phyloP scores from a whole-genome alignment of 2,797 vertebrate genomes.

The Sebastes nivosus region DNA sequence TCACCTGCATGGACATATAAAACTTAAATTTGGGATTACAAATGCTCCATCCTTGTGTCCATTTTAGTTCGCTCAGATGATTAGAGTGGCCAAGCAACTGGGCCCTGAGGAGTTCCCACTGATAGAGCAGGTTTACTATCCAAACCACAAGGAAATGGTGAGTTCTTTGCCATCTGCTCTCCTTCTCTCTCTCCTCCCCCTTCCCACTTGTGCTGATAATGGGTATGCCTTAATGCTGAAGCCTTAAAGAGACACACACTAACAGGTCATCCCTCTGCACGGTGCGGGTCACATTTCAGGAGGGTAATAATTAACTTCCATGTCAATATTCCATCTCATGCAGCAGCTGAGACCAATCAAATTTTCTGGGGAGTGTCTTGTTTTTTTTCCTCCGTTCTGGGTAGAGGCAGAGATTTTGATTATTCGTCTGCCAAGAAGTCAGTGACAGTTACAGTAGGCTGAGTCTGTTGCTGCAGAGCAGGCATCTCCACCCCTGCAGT shows the following conservation, averaged over 20 bases:
- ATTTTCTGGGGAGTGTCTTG: slow-evolving; percentile 12
- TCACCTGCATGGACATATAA: not conserved
- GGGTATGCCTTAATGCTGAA: slow-evolving; percentile 21
- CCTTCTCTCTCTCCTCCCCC: slow-evolving; percentile 8
- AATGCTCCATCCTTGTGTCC: slow-evolving; percentile 11
- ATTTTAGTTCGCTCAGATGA: slow-evolving; percentile 91
- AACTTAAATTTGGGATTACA: not conserved
- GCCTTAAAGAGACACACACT: slow-evolving; percentile 31
- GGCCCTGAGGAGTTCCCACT: slow-evolving; percentile 91
- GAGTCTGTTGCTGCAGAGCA: slow-evolving; percentile 49
- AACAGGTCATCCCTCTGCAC: not conserved
- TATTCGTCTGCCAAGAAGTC: slow-evolving; percentile 34
- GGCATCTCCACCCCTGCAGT: slow-evolving; percentile 51
- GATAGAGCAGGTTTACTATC: slow-evolving; percentile 94
- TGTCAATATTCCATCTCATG: slow-evolving; percentile 53
- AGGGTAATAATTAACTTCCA: slow-evolving; percentile 36
- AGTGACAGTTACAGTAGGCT: slow-evolving; percentile 12
- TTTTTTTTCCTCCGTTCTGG: not conserved
- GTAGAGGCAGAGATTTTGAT: slow-evolving; percentile 14
- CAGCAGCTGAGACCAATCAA: slow-evolving; percentile 27
- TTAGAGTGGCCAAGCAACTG: slow-evolving; percentile 87
- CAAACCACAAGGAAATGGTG: slow-evolving; percentile 95
- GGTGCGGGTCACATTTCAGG: not conserved
- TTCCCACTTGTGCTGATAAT: slow-evolving; percentile 9
- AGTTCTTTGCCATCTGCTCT: slow-evolving; percentile 71